These are phyloP conservation scores for Hippocampus zosterae DNA, from an alignment of 2,113 vertebrate species.

Conservation along the genomic window DNA sequence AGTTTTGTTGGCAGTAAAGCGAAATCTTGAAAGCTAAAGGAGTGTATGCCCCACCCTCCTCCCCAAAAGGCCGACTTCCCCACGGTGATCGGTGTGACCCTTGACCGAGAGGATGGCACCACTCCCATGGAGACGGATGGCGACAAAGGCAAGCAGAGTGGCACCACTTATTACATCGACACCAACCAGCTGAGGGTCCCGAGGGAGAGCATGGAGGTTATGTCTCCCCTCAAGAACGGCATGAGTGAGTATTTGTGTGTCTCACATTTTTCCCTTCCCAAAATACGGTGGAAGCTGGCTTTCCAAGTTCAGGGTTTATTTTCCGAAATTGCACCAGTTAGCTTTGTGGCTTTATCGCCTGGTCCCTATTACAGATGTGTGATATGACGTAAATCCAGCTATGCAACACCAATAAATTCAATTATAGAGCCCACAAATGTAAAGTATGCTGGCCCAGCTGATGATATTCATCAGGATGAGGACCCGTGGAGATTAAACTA, in stretches of 20 bases:
- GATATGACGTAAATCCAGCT: neutral
- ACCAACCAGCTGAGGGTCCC: conserved; percentile 94
- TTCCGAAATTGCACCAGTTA: neutral
- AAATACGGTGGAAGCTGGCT: neutral
- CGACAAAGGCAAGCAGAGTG: conserved; percentile 89
- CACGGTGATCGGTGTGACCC: conserved; percentile 90
- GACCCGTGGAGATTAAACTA: conserved; percentile 45
- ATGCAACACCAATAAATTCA: neutral
- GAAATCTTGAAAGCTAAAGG: neutral
- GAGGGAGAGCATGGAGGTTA: conserved; percentile 93
- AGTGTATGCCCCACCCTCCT: neutral
- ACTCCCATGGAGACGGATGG: conserved; percentile 94
- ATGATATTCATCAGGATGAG: conserved; percentile 41
- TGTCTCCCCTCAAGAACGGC: conserved; percentile 96
- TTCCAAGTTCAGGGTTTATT: neutral
- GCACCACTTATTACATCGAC: conserved; percentile 93
- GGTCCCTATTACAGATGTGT: neutral
- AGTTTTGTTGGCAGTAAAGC: neutral
- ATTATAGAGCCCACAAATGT: neutral
- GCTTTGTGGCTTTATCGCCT: neutral
- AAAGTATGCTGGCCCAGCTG: conserved; percentile 30
- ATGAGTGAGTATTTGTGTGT: conserved; percentile 81
- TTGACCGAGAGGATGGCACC: conserved; percentile 93
- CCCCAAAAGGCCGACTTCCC: conserved; percentile 91
- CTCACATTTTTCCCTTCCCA: neutral